Percentiles rank a stretch among this genome's conserved stretches.
phyloP scores from a whole-genome alignment of 1,140 invertebrate genomes.

The Drosophila asahinai region DNA sequence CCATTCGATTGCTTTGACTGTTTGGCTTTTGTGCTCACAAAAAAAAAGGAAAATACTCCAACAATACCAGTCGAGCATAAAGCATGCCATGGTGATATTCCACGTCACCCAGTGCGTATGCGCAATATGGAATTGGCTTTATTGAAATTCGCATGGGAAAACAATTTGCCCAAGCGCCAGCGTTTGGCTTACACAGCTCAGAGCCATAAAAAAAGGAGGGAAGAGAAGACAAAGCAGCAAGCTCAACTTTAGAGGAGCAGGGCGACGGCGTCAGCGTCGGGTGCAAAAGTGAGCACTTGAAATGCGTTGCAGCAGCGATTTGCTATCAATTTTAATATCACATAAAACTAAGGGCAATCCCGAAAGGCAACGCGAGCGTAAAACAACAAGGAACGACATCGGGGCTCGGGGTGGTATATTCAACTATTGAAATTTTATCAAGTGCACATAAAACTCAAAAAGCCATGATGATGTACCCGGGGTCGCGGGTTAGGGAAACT shows the following conservation, averaged over 20 bases:
- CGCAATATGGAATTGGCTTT: conserved; percentile 76
- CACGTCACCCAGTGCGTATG: conserved; percentile 61
- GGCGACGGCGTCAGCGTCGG: background rate
- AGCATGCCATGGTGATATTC: conserved; percentile 37
- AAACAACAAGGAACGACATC: conserved; percentile 56
- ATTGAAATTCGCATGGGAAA: conserved; percentile 79
- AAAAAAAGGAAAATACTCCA: conserved; percentile 11
- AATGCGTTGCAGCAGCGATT: conserved; percentile 76
- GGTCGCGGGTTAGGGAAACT: conserved; percentile 13
- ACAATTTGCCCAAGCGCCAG: conserved; percentile 69
- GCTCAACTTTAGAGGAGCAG: background rate
- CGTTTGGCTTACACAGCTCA: conserved; percentile 50
- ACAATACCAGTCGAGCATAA: conserved; percentile 34
- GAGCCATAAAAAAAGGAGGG: conserved; percentile 48
- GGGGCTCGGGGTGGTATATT: conserved; percentile 19
- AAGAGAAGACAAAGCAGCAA: conserved; percentile 30
- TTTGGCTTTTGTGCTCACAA: conserved; percentile 18
- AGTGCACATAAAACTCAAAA: conserved; percentile 83
- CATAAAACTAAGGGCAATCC: conserved; percentile 79
- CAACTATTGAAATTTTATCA: conserved; percentile 82
- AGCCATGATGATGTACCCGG: conserved; percentile 73
- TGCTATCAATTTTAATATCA: conserved; percentile 84
- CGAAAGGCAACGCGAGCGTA: conserved; percentile 65
- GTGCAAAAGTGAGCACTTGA: conserved; percentile 60
- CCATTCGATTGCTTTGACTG: conserved; percentile 14